Evolutionary conservation across 2,113 vertebrate species (phyloP), one percentile per base, ranked within the genome.

Genomic region (Cavia porcellus): DNA sequence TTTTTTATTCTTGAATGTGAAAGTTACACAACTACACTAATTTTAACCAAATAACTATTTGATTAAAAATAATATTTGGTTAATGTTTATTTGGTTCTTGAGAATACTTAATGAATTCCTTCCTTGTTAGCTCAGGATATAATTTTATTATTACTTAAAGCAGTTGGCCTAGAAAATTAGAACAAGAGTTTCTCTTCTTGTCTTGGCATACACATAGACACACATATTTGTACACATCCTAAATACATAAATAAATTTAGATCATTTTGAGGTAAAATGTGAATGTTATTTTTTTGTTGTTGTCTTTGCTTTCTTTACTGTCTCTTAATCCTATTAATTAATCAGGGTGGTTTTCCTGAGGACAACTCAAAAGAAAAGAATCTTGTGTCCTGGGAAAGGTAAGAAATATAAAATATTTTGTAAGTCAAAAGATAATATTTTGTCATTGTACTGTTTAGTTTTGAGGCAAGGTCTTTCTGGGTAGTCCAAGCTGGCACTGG

Each of bases 311-410:
- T 92, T 95, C 81, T 98, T 96, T 97, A 25, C 28, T 24, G 7
- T 61, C 85, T 95, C 28, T 95, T n/a, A 97, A 22, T 83, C 61
- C 25, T 96, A 0, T 90, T 82, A 72, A 94, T 97, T 91, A 8
- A 95, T 64, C 98, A 99, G 99, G 99, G 98, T 90, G 99, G 99
- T 89, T 98, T 98, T 98, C 97, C 98, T 96, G 99, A 99, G 30
- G 99, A 99, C n/a, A 92, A 72, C 86, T 98, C 98, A 92, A 99
- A 97, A 98, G 99, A 99, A 98, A 98, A 98, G 98, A 98, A 98
- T 92, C 97, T 98, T 80, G 98, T 99, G 62, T 98, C 98, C 83
- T 99, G 99, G 98, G 98, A 99, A 89, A 99, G 98, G 99, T 99
- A 98, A 95, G 97, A 92, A 84, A 52, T 52, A 22, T 14, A 72